Percentiles rank a stretch among this genome's conserved stretches.
phyloP scores from a whole-genome alignment of 2,113 vertebrate genomes.

The Myrmecophaga tridactyla region DNA sequence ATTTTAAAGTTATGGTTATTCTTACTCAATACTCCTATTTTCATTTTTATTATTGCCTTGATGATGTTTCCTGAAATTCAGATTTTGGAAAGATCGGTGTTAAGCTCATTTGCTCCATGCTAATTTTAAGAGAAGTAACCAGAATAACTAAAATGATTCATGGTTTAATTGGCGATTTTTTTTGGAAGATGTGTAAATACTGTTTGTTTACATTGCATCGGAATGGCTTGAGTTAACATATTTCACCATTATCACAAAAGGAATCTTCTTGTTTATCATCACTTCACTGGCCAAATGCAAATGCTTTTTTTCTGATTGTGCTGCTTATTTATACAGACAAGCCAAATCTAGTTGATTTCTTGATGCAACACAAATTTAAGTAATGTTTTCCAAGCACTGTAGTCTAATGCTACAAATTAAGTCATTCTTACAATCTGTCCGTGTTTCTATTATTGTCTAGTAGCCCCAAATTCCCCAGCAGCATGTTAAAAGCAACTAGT shows the following conservation, averaged over 20 bases:
- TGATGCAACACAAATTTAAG: slow-evolving; percentile 22
- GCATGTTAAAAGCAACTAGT: background rate
- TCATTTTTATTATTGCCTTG: background rate
- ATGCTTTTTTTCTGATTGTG: background rate
- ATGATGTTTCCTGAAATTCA: background rate
- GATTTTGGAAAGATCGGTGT: background rate
- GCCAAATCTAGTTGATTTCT: slow-evolving; percentile 33
- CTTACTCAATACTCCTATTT: background rate
- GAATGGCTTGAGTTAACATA: slow-evolving; percentile 13
- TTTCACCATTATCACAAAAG: background rate
- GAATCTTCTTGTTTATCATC: slow-evolving; percentile 18
- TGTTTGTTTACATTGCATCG: background rate
- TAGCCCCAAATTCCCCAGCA: background rate
- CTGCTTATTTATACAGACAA: slow-evolving; percentile 1
- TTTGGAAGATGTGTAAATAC: slow-evolving; percentile 12
- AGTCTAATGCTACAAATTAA: slow-evolving; percentile 46
- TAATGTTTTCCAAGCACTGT: slow-evolving; percentile 30
- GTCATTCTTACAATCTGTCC: slow-evolving; percentile 34
- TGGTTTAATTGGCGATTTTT: slow-evolving; percentile 8
- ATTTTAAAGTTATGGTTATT: background rate
- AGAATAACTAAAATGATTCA: background rate
- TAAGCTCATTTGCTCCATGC: background rate
- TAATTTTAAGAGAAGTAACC: background rate
- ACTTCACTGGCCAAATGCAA: background rate
- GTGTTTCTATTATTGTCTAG: slow-evolving; percentile 34